Base-by-base conservation (phyloP, 1,140 invertebrate species). In the Calliphora vicina region DNA sequence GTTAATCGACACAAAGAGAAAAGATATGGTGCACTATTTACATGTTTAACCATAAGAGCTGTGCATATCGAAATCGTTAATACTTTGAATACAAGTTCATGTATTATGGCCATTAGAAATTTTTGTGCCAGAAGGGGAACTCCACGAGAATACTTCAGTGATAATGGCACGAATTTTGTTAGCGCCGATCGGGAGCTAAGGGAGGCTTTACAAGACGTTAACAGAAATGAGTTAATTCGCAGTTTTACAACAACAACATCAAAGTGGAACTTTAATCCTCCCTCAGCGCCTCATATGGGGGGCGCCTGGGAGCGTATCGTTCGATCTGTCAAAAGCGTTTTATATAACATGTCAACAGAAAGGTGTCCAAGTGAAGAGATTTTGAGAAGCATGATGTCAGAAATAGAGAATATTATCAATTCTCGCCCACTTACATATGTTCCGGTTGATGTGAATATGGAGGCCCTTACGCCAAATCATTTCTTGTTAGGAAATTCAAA, bases 31-130 rank as follows among this genome's bases (percentile, higher is more conserved):
- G 88, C 85, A 1, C 17, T 92, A 13, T 91, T 91, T 74, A 92
- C 90, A 0, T 91, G 90, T 67, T 72, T 85, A 72, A 87, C 82
- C 74, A 89, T 87, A 3, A 84, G 91, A 80, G 91, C 91, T 0
- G 85, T 92, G 0, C 91, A 93, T 83, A 25, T 92, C 1, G 91
- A 92, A 81, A 17, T 91, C 0, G 89, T 86, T 0, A 84, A 86
- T 12, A 86, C 85, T 8, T 81, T 92, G 1, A 83, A 86, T 1
- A 90, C 90, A 0, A 86, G 89, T 29, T 81, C 80, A 9, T 57
- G 80, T 27, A 81, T 81, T 4, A 26, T 81, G 9, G 81, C 61
- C 15, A 72, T 82, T 23, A 2, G 12, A 13, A 72, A 82, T 72
- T 71, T 82, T 43, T 29, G 72, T 15, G 57, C 61, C 13, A 12